phyloP scores from a whole-genome alignment of 1,140 invertebrate species.

The Aphelinus atriplicis region DNA sequence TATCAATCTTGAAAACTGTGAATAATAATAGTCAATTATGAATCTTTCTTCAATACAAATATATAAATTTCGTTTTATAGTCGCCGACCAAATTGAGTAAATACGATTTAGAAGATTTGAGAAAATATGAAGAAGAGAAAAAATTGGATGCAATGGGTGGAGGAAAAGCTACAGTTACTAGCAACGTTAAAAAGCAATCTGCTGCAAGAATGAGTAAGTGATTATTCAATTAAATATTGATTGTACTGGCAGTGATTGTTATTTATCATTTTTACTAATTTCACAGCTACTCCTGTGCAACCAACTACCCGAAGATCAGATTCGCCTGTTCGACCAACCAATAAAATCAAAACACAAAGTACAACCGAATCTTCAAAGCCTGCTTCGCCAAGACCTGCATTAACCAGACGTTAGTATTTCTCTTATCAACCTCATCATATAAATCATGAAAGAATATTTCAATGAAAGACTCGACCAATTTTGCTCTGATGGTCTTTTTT shows the following conservation, averaged over 20 bases:
- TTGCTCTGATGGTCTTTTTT: background rate
- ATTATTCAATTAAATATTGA: background rate
- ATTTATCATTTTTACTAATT: background rate
- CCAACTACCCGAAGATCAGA: background rate
- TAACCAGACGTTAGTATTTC: constrained; percentile 45
- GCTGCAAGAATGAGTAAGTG: constrained; percentile 11
- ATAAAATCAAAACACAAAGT: constrained; percentile 35
- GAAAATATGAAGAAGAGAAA: constrained; percentile 61
- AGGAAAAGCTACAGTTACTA: constrained; percentile 37
- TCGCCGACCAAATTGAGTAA: constrained; percentile 44
- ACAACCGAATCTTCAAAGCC: constrained; percentile 20
- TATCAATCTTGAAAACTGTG: background rate
- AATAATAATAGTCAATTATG: background rate
- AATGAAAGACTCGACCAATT: too few species aligned
- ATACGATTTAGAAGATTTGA: constrained; percentile 55
- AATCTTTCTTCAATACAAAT: background rate
- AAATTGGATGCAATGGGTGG: constrained; percentile 47
- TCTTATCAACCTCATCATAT: background rate
- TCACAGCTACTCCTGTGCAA: background rate
- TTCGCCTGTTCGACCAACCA: background rate
- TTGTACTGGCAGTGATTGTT: background rate
- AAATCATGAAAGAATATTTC: background rate
- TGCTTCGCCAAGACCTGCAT: constrained; percentile 33
- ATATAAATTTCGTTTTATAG: constrained; percentile 42
- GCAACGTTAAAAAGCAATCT: constrained; percentile 44